Percentiles rank a stretch among this genome's conserved stretches.
phyloP scores from a whole-genome alignment of 1,140 invertebrate species.

The Drosophila tsacasi region DNA sequence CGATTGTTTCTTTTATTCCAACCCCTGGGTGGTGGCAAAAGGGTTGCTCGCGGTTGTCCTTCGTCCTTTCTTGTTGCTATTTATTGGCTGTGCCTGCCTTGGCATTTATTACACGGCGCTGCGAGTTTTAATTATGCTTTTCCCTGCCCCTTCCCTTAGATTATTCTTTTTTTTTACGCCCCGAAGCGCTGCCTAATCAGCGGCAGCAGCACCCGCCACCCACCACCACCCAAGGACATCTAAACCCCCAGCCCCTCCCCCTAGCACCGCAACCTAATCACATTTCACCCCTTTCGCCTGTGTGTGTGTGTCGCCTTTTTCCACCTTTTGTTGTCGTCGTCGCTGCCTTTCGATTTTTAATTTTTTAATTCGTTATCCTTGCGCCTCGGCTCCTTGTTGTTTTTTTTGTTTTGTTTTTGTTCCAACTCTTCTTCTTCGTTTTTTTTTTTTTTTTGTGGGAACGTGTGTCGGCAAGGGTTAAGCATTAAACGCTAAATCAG shows the following conservation, averaged over 20 bases:
- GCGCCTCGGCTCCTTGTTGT: constrained; percentile 50
- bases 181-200: constrained; percentile 78
- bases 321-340: constrained; percentile 66
- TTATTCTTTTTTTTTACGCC: constrained; percentile 19
- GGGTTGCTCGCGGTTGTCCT: constrained; percentile 56
- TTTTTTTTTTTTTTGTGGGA: constrained; percentile 22
- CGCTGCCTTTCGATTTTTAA: constrained; percentile 83
- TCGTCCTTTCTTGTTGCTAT: constrained; percentile 67
- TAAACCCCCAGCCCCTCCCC: background rate
- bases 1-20: constrained; percentile 83
- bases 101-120: constrained; percentile 79
- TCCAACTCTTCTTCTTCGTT: constrained; percentile 3
- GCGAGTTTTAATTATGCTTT: constrained; percentile 79
- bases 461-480: constrained; percentile 77
- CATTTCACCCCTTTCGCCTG: constrained; percentile 72
- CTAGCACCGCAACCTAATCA: constrained; percentile 64
- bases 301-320: constrained; percentile 51
- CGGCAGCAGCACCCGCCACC: constrained; percentile 26
- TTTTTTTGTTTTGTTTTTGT: constrained; percentile 3
- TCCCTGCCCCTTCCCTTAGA: constrained; percentile 1
- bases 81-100: constrained; percentile 82
- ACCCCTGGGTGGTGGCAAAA: constrained; percentile 33
- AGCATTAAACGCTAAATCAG: constrained; percentile 82
- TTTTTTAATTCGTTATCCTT: constrained; percentile 84
- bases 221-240: constrained; percentile 16